Percentiles rank a stretch among this genome's conserved stretches.
Evolutionary conservation across 1,140 invertebrate species (phyloP).

Genomic region (Hyposmocoma kahamanoa): DNA sequence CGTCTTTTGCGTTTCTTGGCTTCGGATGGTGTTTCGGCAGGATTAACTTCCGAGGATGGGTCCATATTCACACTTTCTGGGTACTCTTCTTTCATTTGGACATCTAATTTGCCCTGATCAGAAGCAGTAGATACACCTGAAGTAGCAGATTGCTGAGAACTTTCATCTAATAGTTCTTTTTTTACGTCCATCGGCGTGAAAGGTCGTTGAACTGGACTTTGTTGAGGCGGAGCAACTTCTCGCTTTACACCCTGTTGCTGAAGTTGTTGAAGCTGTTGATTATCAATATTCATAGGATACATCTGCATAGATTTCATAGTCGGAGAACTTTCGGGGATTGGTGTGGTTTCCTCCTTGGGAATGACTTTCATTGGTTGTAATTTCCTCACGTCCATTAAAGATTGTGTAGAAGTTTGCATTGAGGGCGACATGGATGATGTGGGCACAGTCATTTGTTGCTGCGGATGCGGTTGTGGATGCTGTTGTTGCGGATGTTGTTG

Average conservation of each 20-base stretch:
- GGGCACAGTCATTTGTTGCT: slow-evolving; percentile 36
- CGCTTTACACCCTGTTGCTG: slow-evolving; percentile 70
- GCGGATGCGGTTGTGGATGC: too few relatives aligned
- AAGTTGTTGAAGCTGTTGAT: slow-evolving; percentile 54
- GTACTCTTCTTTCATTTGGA: slow-evolving; percentile 75
- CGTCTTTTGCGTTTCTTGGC: slow-evolving; percentile 86
- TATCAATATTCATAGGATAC: slow-evolving; percentile 48
- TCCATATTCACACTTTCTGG: slow-evolving; percentile 62
- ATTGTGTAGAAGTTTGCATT: slow-evolving; percentile 64
- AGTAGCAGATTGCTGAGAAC: slow-evolving; percentile 74
- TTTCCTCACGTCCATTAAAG: slow-evolving; percentile 68
- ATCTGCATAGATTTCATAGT: slow-evolving; percentile 56
- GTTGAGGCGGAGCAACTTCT: slow-evolving; percentile 70
- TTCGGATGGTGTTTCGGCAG: slow-evolving; percentile 77
- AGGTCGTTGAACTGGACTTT: slow-evolving; percentile 67
- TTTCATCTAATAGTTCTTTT: slow-evolving; percentile 76
- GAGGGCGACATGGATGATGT: slow-evolving; percentile 53
- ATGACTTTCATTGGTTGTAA: slow-evolving; percentile 51
- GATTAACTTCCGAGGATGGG: slow-evolving; percentile 49
- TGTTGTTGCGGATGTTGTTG: too few relatives aligned
- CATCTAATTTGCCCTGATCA: slow-evolving; percentile 74
- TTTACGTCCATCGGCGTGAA: slow-evolving; percentile 75
- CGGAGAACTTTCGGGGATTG: slow-evolving; percentile 59
- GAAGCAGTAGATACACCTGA: slow-evolving; percentile 74
- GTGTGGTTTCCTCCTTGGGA: slow-evolving; percentile 59